Evolutionary conservation across 2,797 vertebrate genomes (phyloP).

Genomic region (Acrocephalus scirpaceus): DNA sequence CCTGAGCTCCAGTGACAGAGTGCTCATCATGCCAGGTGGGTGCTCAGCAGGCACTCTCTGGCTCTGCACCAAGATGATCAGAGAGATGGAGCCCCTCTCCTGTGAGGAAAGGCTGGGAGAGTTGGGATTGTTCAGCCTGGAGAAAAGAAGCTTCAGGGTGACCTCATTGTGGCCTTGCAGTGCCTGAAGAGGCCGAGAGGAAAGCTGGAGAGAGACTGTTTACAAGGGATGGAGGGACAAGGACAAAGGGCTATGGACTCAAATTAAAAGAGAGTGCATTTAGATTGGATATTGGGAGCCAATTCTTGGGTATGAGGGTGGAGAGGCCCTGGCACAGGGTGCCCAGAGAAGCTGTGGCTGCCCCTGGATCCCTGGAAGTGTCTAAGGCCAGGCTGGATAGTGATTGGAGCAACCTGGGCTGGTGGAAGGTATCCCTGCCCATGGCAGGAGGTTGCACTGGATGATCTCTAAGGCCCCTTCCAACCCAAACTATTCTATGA

Average conservation of each 20-base stretch:
- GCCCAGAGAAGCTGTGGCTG: neutral
- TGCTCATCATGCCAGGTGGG: constrained; percentile 90
- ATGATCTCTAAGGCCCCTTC: neutral
- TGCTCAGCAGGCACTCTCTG: neutral
- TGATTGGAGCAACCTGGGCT: fast-evolving
- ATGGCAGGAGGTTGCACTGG: neutral
- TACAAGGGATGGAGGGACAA: neutral
- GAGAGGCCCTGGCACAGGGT: fast-evolving
- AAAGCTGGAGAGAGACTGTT: neutral
- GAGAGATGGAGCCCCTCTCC: neutral
- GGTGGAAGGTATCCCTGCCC: neutral
- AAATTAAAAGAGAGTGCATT: neutral
- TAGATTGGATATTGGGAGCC: neutral
- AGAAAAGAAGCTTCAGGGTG: neutral
- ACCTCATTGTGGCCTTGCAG: fast-evolving
- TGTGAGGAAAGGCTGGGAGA: neutral
- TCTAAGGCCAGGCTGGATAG: neutral
- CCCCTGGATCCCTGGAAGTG: neutral
- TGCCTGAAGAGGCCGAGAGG: no score
- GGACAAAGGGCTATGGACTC: neutral
- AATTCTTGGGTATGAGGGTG: neutral
- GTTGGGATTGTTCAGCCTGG: neutral
- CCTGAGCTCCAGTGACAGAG: constrained; percentile 86
- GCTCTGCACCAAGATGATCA: no score
- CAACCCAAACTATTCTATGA: neutral